Evolutionary conservation across 2,113 vertebrate species (phyloP).

Genomic region (Alligator mississippiensis): DNA sequence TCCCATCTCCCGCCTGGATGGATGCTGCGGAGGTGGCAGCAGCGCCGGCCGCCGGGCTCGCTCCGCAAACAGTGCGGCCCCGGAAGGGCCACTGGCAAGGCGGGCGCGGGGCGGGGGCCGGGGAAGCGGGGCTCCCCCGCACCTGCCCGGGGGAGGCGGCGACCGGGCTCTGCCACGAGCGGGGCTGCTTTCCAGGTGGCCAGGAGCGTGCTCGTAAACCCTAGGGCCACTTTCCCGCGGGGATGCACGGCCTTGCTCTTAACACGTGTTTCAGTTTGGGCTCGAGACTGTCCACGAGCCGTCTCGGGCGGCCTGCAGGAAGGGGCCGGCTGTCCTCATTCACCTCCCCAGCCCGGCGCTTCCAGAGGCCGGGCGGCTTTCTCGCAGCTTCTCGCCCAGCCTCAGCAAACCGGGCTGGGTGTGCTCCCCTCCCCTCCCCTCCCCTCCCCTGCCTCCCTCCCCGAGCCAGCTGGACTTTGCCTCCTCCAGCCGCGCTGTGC

Average conservation of each 20-base stretch:
- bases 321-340: constrained; percentile 65
- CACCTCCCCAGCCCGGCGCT: constrained; percentile 55
- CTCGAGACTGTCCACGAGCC: constrained; percentile 77
- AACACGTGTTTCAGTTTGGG: constrained; percentile 78
- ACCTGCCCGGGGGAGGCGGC: neutral
- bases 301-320: constrained; percentile 64
- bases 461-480: neutral
- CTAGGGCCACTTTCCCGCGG: constrained; percentile 53
- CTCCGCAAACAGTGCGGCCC: neutral
- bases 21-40: no score
- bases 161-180: constrained; percentile 1
- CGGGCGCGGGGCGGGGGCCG: neutral
- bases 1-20: no score
- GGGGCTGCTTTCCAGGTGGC: constrained; percentile 53
- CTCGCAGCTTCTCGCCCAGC: neutral
- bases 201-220: constrained; percentile 56
- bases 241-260: constrained; percentile 72
- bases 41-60: neutral
- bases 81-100: neutral
- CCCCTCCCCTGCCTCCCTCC: neutral
- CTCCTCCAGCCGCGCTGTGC: neutral
- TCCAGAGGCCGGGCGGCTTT: neutral
- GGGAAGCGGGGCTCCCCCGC: neutral
- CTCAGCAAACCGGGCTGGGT: neutral
- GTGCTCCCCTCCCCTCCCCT: constrained; percentile 4